phyloP scores from a whole-genome alignment of 2,888 invertebrate genomes.

The Stenurella melanura region DNA sequence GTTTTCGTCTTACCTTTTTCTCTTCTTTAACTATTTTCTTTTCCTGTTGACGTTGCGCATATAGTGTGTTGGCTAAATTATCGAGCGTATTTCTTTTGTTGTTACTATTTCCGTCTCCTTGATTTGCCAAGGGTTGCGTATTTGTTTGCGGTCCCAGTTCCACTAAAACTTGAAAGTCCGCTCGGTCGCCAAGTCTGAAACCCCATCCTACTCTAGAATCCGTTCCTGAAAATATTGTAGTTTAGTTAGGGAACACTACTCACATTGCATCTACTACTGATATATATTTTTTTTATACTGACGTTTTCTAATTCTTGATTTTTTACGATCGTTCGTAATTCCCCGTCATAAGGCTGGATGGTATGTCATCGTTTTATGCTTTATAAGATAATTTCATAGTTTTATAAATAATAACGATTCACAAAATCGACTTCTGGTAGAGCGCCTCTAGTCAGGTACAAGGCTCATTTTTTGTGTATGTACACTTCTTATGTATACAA shows the following conservation, averaged over 20 bases:
- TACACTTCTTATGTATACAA: no score
- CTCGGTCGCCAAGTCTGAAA: slow-evolving; percentile 87
- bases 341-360: no score
- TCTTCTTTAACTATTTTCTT: slow-evolving; percentile 60
- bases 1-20: slow-evolving; percentile 44
- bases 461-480: no score
- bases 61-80: slow-evolving; percentile 65
- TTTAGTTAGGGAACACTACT: no score
- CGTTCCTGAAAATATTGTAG: slow-evolving; percentile 78
- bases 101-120: slow-evolving; percentile 64
- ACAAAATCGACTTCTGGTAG: no score
- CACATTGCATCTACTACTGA: background rate
- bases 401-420: no score
- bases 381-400: no score
- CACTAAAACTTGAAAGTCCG: slow-evolving; percentile 85
- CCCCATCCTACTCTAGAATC: slow-evolving; percentile 88
- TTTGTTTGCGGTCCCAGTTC: slow-evolving; percentile 88
- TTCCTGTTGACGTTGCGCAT: slow-evolving; percentile 73
- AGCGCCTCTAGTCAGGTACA: no score
- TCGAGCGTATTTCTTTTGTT: slow-evolving; percentile 74
- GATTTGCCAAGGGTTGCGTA: slow-evolving; percentile 80
- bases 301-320: no score
- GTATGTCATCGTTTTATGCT: no score
- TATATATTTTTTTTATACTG: background rate
- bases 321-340: no score